A percentile compares a stretch with the other conserved stretches of the same genome.
phyloP scores from a whole-genome alignment of 2,113 vertebrate genomes.

The Chaenocephalus aceratus region DNA sequence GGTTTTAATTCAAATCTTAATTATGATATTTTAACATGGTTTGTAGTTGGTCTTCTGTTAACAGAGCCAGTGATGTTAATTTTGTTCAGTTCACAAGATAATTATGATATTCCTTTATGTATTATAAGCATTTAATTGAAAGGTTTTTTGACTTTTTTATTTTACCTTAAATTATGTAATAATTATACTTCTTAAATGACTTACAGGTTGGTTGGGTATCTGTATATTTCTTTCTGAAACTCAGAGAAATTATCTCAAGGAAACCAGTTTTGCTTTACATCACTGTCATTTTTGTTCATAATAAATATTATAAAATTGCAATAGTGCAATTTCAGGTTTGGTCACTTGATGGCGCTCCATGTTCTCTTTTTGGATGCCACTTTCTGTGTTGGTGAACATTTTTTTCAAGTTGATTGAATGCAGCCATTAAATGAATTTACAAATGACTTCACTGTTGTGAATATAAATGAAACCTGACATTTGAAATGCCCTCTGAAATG shows the following conservation, averaged over 20 bases:
- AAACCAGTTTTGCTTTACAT: not conserved
- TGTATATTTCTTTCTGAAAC: not conserved
- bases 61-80: not conserved
- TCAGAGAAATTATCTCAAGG: not conserved
- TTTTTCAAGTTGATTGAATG: not conserved
- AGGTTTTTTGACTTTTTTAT: not conserved
- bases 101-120: not conserved
- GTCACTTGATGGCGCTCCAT: constrained; percentile 65
- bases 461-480: not conserved
- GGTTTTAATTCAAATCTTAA: not conserved
- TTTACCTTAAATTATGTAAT: constrained; percentile 1
- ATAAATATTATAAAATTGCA: not conserved
- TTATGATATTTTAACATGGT: not conserved
- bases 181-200: not conserved
- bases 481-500: not conserved
- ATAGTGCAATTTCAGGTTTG: constrained; percentile 35
- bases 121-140: not conserved
- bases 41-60: not conserved
- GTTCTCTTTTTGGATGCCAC: not conserved
- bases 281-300: not conserved
- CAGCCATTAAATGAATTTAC: not conserved
- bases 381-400: not conserved
- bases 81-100: not conserved
- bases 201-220: not conserved
- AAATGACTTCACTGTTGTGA: not conserved